Base-by-base conservation (phyloP, 2,888 invertebrate species). In the Octonoba sinensis region DNA sequence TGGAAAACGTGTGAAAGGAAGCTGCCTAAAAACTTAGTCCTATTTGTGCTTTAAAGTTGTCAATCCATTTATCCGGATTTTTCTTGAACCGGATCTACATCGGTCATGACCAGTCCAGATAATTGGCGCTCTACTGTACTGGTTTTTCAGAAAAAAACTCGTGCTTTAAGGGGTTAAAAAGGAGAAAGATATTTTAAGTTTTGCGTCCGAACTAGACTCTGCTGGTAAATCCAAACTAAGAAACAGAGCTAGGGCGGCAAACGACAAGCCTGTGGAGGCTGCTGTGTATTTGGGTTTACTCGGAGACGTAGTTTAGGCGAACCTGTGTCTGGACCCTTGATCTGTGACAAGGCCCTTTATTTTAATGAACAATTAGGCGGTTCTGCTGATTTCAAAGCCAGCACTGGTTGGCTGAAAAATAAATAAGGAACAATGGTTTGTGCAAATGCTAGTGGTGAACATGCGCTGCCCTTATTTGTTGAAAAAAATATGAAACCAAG, bases 391-490 rank as follows among this genome's bases (percentile, higher is more conserved):
- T 84, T 84, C 57, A 83, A 83, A 69, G 84, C 84, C 1, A 84
- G 83, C 49, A n/a, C 62, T 8, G 84, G 84, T n/a, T 84, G 84
- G 84, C 70, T 84, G 57, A 81, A 75, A 56, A 79, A 77, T 46
- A 36, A 60, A 11, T 16, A 4, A 15, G 24, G 27, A n/a, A 60
- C 27, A 1, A 15, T 60, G 1, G 60, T 27, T 12, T 60, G 60
- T n/a, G 60, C 60, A 3, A 60, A 60, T 60, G 13, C n/a, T 16
- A 60, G 11, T 6, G 27, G 60, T 27, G 36, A 3, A 2, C 60
- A 60, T 15, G 27, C 60, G 2, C n/a, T 60, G 18, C 60, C 60
- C 12, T 15, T 60, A n/a, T n/a, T 60, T 3, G n/a, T 60, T 4
- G 60, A 36, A 27, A 27, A 27, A 27, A n/a, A 3, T 15, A 27